Conservation (phyloP, 2,797 vertebrate species). For the Acanthurus tractus region DNA sequence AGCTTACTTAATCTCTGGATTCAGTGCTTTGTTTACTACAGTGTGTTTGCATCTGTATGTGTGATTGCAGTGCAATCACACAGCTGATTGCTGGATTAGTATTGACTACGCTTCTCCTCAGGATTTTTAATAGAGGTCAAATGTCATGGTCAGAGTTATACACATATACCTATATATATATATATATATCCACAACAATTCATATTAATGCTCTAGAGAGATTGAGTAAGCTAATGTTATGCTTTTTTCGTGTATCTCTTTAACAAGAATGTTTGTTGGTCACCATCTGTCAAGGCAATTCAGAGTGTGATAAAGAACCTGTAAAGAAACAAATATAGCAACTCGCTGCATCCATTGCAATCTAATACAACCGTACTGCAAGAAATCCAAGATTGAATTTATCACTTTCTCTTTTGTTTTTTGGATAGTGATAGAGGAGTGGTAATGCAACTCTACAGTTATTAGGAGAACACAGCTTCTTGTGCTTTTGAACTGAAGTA, state of each 20-base stretch:
- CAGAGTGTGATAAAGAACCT: not conserved
- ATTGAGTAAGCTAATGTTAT: not conserved
- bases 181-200: not conserved
- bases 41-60: conserved; percentile 32
- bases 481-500: not conserved
- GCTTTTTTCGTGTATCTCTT: conserved; percentile 4
- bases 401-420: conserved; percentile 2
- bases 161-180: no score
- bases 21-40: not conserved
- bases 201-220: not conserved
- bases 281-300: conserved; percentile 10
- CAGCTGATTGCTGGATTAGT: conserved; percentile 40
- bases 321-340: conserved; percentile 6
- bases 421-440: not conserved
- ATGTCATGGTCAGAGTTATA: conserved; percentile 19
- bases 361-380: not conserved
- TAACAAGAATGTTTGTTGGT: conserved; percentile 7
- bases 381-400: conserved; percentile 4
- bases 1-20: conserved; percentile 19
- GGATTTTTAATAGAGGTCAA: conserved; percentile 38
- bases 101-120: conserved; percentile 32
- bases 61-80: conserved; percentile 55
- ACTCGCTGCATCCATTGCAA: not conserved
- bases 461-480: not conserved
- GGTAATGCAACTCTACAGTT: not conserved